Evolutionary conservation across 2,113 vertebrate genomes (phyloP), one percentile per base, ranked within the genome.

Genomic region (Loxodonta africana): DNA sequence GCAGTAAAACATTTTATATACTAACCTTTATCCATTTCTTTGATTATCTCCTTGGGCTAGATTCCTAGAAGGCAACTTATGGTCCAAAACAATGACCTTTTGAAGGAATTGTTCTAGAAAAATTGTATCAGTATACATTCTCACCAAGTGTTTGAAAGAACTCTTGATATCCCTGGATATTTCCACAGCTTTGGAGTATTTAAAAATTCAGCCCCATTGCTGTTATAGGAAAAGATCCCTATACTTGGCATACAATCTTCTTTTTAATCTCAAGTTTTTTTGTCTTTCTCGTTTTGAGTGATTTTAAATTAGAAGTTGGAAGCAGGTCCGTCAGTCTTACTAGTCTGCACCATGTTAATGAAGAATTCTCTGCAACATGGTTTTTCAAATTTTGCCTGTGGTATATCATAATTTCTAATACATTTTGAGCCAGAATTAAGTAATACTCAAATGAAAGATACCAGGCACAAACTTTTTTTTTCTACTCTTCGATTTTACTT

Each of bases 101-200:
- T 81, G 23, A 86, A 96, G 17, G 46, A 91, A 80, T 94, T 88
- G 28, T 60, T 88, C 73, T 95, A 78, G 85, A 95, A 94, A 90
- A 53, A 46, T 41, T 63, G 11, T 88, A 73, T 44, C 4, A 94
- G 57, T 44, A 82, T 46, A 90, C 41, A 82, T 12, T 51, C 23
- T 97, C 30, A 92, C 18, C 26, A 63, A 28, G 6, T 90, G 37
- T 71, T 93, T 87, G 62, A 90, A 88, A 84, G 21, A 95, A 62
- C 33, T 94, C 23, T 95, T 94, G 25, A 7, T 95, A 41, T 65
- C 44, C 41, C 71, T 90, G 37, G 37, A 30, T 77, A 44, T 46
- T 74, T 46, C 80, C 26, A 46, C 9, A 77, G 15, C 41, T 90
- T 57, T 21, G 21, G 67, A 41, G 8, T 28, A 53, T 92, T 88